These are phyloP conservation scores for Pteromalus puparum DNA, from an alignment of 1,140 invertebrate genomes.

Conservation along the genomic window DNA sequence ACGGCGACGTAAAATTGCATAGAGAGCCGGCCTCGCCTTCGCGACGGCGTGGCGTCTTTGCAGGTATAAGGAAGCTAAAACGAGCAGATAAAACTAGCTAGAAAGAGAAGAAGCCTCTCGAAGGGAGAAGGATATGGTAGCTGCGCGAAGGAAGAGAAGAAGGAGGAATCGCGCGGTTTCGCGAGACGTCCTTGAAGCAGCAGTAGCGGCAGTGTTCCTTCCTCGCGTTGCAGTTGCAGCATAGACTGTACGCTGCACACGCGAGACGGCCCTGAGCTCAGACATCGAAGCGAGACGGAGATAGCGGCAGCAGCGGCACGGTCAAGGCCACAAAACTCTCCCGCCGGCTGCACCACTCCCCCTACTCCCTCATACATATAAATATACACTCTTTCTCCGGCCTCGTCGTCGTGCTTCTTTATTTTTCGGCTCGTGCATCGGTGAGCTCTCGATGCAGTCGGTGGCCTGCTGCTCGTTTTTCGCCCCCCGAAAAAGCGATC, in stretches of 20 bases:
- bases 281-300: slow-evolving; percentile 2
- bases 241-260: slow-evolving; percentile 5
- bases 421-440: not conserved
- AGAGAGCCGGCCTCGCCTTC: not conserved
- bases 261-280: slow-evolving; percentile 61
- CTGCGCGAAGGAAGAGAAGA: slow-evolving; percentile 23
- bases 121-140: not conserved
- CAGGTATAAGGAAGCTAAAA: not conserved
- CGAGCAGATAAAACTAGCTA: not conserved
- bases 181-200: slow-evolving; percentile 43
- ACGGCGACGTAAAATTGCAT: slow-evolving; percentile 23
- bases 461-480: not conserved
- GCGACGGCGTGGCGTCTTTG: not conserved
- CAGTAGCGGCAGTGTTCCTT: slow-evolving; percentile 1
- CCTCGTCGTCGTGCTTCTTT: not conserved
- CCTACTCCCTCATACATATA: not conserved
- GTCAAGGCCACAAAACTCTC: slow-evolving; percentile 65
- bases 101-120: slow-evolving; percentile 13
- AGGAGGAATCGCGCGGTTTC: slow-evolving; percentile 36
- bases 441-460: not conserved
- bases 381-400: not conserved
- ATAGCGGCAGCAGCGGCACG: slow-evolving; percentile 59
- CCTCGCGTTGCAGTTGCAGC: not conserved
- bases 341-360: slow-evolving; percentile 10
- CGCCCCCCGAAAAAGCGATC: slow-evolving; percentile 38